Evolutionary conservation across 2,888 invertebrate species (phyloP), one percentile per base, ranked within the genome.

Genomic region (Erebia epiphron): DNA sequence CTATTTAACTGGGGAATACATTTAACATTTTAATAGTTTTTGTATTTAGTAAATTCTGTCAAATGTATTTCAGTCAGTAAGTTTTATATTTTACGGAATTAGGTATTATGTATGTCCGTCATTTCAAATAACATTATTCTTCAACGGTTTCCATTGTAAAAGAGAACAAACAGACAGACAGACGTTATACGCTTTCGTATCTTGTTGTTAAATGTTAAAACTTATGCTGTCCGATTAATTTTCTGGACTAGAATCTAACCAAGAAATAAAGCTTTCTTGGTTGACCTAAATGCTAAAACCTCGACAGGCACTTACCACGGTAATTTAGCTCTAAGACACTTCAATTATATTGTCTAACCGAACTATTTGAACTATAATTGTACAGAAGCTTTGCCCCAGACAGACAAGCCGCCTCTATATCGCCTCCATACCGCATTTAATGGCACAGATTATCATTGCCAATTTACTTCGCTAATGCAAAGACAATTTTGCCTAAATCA

Each of bases 371-470:
- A 43, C 43, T 46, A 18, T 61, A 18, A 61, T 61, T 43, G 61
- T 60, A n/a, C 18, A 46, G 61, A 18, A 60, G 60, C 60, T 43
- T 61, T 5, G 61, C 43, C 61, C 18, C 61, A 43, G 18, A 13
- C 11, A 18, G 61, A 41, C 43, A 35, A 14, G 14, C 26, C 14
- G 61, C 41, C 4, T 18, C 60, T 41, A 60, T 61, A 61, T 61
- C 61, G 43, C 16, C 41, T 35, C 16, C 66, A 69, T 52, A 57
- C 66, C 66, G 65, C 69, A 67, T 72, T 71, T 69, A 69, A 69
- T 50, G 56, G 18, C 11, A 46, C 43, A 43, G 18, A 61, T 43
- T 61, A 61, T 43, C 13, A 61, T 61, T 61, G 43, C 43, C 13
- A 13, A 46, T 46, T 60, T 61, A 61, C 11, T 61, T 43, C 18